Percentiles rank a stretch among this genome's conserved stretches.
These are phyloP conservation scores for Gadus chalcogrammus DNA, from an alignment of 2,113 vertebrate species.

Conservation along the genomic window DNA sequence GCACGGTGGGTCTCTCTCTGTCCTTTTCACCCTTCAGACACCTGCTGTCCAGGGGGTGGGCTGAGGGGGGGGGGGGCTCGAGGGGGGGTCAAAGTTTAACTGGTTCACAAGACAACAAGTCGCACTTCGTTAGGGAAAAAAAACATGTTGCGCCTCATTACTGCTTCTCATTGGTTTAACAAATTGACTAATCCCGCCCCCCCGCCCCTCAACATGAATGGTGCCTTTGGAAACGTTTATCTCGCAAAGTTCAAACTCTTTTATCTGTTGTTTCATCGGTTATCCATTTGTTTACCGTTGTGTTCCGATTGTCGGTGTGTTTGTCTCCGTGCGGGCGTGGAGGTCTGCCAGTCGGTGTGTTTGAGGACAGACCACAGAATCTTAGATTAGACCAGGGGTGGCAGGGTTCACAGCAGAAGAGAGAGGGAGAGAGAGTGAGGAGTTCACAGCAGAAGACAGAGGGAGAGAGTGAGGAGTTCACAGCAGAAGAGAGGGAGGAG, in stretches of 20 bases:
- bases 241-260: no score
- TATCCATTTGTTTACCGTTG: not conserved
- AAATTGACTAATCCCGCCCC: no score
- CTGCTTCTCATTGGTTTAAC: not conserved
- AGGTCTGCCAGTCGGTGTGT: not conserved
- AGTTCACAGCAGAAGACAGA: no score
- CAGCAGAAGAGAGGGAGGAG: no score
- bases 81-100: conserved; percentile 41
- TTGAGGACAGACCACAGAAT: not conserved
- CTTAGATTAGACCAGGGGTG: not conserved
- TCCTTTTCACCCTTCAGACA: conserved; percentile 64
- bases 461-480: no score
- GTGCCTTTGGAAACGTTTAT: no score
- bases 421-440: no score
- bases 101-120: conserved; percentile 47
- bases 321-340: conserved; percentile 8
- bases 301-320: no score
- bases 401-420: no score
- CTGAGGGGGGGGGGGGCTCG: not conserved
- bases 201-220: no score
- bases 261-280: not conserved
- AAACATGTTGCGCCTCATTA: not conserved
- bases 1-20: conserved; percentile 48
- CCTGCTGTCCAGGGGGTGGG: conserved; percentile 59
- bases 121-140: not conserved